Base-by-base conservation (phyloP, 2,797 vertebrate genomes). In the Diplodus sargus region DNA sequence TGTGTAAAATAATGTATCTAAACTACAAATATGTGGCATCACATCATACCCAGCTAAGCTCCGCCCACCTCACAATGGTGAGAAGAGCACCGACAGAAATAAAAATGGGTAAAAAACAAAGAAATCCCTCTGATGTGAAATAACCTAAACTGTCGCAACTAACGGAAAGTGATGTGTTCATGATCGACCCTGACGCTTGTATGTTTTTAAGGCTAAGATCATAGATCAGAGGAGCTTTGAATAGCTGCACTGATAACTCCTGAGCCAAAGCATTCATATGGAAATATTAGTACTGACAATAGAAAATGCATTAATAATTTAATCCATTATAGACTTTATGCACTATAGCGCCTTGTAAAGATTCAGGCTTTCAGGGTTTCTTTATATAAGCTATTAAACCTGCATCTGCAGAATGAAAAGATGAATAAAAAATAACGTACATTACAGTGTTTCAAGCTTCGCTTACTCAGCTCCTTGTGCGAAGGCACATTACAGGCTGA, bases 401-500 rank as follows among this genome's bases (percentile, higher is more conserved):
- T 57, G 1, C 43, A 49, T 16, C 59, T 57, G 59, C 17, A 76
- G 60, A 78, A 78, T 76, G 47, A 66, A 74, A 43, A 70, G 68
- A 71, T 67, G 49, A 74, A 72, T 47, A 52, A 66, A 83, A 62
- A 51, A 73, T 69, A 30, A 64, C 76, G 43, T 79, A 74, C 65
- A 61, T 80, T 73, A 61, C 57, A 60, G 43, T 59, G 72, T 70
- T 78, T 77, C 39, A 28, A 45, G 61, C 64, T 79, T 70, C 74
- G 81, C 81, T 78, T 69, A 54, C 62, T 89, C 71, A 74, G 74
- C 65, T 43, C 25, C 6, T 70, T 84, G 52, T 60, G 69, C 54
- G 42, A 69, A 61, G 25, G 14, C 39, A 22, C 11, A 12, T 39
- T 53, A 58, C 53, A 47, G 64, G 80, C 69, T 74, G 75, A 79